Base-by-base conservation (phyloP, 1,140 invertebrate genomes). In the Samia ricini region DNA sequence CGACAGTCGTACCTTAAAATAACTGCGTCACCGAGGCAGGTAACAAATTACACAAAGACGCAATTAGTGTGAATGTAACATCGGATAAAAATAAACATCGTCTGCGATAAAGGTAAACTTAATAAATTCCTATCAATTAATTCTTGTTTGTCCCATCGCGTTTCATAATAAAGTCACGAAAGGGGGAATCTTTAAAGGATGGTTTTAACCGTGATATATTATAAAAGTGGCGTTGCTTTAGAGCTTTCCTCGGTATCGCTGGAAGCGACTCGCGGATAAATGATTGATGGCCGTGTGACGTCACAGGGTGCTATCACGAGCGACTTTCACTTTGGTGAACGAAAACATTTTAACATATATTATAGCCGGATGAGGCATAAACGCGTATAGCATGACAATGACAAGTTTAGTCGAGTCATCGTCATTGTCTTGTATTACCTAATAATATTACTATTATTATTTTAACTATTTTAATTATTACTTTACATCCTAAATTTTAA, bases 181-280 rank as follows among this genome's bases (percentile, higher is more conserved):
- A 42, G 69, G 74, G 76, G 78, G 73, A 74, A 74, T 69, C 79
- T 83, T 89, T 89, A 81, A 84, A 88, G 87, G 77, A 85, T 68
- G 71, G 69, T 83, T 86, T 86, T 83, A 81, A 86, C 83, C 75
- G 82, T 89, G 76, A 89, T 88, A 89, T 81, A 87, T 89, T 86
- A 85, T 84, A 71, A 85, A 81, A 79, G 77, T 77, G 75, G 79
- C 76, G 74, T 80, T 70, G 83, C 74, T 85, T 85, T 89, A 89
- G 74, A 89, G 87, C 85, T 85, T 89, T 88, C 79, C 74, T 76
- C 72, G 77, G 85, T 89, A 81, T 75, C 71, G 74, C 63, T 72
- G 64, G 69, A 67, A 78, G 67, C 75, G 68, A 77, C 68, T 79
- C 74, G 67, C 72, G 77, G 83, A 88, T 89, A 87, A 89, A 89